These are phyloP conservation scores for Pseudorectes ferrugineus DNA, from an alignment of 2,113 vertebrate genomes.

Conservation along the genomic window DNA sequence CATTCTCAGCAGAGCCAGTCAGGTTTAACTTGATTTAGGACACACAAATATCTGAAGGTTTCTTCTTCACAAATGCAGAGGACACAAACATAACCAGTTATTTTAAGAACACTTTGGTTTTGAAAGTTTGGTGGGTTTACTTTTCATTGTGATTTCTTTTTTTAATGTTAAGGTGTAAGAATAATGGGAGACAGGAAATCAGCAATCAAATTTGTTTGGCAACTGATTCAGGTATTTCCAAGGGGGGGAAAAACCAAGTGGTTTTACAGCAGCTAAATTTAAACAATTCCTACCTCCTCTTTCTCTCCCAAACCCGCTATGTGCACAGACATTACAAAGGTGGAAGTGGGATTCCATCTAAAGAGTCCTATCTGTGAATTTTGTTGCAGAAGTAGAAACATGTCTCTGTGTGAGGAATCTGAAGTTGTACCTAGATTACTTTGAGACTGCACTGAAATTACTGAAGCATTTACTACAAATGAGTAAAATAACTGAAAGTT, in stretches of 20 bases:
- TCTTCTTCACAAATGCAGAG: not conserved
- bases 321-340: not conserved
- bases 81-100: not conserved
- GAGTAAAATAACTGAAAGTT: not conserved
- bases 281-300: not conserved
- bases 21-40: not conserved
- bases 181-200: not conserved
- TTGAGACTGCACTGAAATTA: not conserved
- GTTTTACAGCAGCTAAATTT: not conserved
- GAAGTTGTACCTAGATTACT: not conserved
- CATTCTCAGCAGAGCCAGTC: not conserved
- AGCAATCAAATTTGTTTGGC: not conserved
- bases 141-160: not conserved
- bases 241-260: not conserved
- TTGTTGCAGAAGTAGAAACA: not conserved
- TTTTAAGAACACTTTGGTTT: not conserved
- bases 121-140: not conserved
- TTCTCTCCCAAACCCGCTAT: not conserved
- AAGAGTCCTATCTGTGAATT: not conserved
- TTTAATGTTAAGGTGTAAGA: not conserved
- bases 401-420: not conserved
- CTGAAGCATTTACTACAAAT: not conserved
- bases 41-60: not conserved
- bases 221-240: not conserved
- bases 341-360: not conserved